phyloP scores from a whole-genome alignment of 2,797 vertebrate genomes.

The Epinephelus malabaricus region DNA sequence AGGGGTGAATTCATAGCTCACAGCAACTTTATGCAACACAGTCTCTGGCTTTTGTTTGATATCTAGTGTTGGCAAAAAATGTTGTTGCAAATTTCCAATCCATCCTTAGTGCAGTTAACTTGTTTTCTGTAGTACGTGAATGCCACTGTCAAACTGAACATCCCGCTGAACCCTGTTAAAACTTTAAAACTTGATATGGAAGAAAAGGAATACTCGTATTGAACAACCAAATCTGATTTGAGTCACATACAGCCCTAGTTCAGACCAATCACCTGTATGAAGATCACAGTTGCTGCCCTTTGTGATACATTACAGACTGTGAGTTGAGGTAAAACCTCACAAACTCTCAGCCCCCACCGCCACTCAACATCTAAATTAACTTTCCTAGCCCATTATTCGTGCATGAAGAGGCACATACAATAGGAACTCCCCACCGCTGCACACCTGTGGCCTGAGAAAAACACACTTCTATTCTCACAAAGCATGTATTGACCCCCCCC shows the following conservation, averaged over 20 bases:
- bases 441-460: conserved; percentile 73
- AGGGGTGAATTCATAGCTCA: too few species aligned
- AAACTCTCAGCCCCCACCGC: conserved; percentile 15
- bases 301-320: conserved; percentile 1
- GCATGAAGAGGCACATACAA: conserved; percentile 26
- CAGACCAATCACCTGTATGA: conserved; percentile 18
- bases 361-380: conserved; percentile 55
- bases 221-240: too few species aligned
- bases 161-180: too few species aligned
- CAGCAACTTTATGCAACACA: too few species aligned
- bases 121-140: too few species aligned
- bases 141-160: too few species aligned
- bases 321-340: conserved; percentile 6
- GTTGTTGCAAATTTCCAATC: too few species aligned
- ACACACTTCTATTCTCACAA: conserved; percentile 62
- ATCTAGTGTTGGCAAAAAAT: too few species aligned
- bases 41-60: too few species aligned
- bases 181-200: too few species aligned
- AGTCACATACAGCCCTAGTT: not conserved
- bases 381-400: conserved; percentile 39
- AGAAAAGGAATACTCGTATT: too few species aligned
- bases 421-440: conserved; percentile 32
- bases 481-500: conserved; percentile 10
- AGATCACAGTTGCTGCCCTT: conserved; percentile 33
- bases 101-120: too few species aligned